A percentile compares a stretch with the other conserved stretches of the same genome.
Evolutionary conservation across 2,113 vertebrate species (phyloP).

Genomic region (Lophotis ruficrista): DNA sequence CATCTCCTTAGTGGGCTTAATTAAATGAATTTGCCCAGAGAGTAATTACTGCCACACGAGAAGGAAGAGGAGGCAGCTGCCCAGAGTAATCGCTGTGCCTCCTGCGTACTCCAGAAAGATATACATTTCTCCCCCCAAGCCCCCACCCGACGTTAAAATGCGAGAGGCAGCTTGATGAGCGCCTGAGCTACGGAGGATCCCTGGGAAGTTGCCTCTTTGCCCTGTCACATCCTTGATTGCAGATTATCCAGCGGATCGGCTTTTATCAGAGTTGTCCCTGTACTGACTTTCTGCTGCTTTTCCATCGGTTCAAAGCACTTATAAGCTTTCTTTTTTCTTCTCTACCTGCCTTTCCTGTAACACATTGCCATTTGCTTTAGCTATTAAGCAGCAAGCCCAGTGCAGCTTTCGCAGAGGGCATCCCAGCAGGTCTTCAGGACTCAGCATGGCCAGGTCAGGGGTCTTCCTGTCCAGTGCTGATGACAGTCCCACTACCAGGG

Average conservation of each 20-base stretch:
- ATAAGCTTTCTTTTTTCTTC: fast-evolving
- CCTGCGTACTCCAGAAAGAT: not conserved
- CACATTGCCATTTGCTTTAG: not conserved
- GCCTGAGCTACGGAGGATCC: not conserved
- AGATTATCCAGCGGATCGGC: not conserved
- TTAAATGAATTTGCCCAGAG: not conserved
- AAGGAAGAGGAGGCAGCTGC: not conserved
- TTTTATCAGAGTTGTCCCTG: not conserved
- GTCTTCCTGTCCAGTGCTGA: not conserved
- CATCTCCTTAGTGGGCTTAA: not conserved
- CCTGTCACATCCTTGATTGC: fast-evolving
- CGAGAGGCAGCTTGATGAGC: not conserved
- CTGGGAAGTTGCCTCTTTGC: not conserved
- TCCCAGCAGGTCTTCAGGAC: not conserved
- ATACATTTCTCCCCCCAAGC: not conserved
- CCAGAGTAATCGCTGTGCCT: not conserved
- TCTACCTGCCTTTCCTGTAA: not conserved
- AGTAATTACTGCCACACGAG: not conserved
- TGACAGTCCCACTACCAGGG: not conserved
- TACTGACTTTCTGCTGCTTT: not conserved
- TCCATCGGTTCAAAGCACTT: not conserved
- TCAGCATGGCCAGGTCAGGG: not conserved
- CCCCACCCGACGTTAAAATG: not conserved
- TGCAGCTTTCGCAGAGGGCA: not conserved
- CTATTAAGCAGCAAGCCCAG: not conserved